Evolutionary conservation across 2,797 vertebrate species (phyloP).

Genomic region (Pantherophis alleghaniensis): DNA sequence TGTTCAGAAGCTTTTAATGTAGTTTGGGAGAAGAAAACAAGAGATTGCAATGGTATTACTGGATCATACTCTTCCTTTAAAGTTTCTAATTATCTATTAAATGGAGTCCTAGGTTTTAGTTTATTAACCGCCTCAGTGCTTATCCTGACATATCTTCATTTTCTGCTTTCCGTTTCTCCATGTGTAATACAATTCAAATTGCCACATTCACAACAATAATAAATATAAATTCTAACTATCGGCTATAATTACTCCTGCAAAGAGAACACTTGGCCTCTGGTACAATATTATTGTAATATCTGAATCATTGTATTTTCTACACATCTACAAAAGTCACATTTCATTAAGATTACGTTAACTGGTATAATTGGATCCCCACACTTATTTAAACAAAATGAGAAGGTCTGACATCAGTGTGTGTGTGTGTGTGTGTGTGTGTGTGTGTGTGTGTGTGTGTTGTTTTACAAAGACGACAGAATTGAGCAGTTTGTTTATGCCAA

Average conservation of each 20-base stretch:
- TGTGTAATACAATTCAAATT: background rate
- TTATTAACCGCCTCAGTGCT: background rate
- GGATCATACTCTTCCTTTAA: background rate
- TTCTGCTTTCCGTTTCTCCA: background rate
- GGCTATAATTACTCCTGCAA: background rate
- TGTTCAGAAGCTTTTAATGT: background rate
- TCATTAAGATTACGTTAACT: background rate
- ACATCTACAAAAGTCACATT: background rate
- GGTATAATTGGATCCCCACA: background rate
- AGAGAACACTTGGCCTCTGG: background rate
- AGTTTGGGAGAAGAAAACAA: background rate
- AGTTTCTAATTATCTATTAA: background rate
- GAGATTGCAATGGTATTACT: background rate
- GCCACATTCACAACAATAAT: background rate
- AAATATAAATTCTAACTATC: background rate
- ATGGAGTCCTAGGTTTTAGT: background rate
- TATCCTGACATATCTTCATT: background rate
- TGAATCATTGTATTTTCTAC: background rate
- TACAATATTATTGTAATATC: background rate
- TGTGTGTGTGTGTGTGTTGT: background rate
- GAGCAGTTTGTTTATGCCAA: background rate
- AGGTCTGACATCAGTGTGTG: background rate
- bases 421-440: too few relatives aligned
- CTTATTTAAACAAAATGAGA: background rate
- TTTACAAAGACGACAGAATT: background rate